Evolutionary conservation across 2,113 vertebrate species (phyloP), one percentile per base, ranked within the genome.

Genomic region (Machaerirhynchus nigripectus): DNA sequence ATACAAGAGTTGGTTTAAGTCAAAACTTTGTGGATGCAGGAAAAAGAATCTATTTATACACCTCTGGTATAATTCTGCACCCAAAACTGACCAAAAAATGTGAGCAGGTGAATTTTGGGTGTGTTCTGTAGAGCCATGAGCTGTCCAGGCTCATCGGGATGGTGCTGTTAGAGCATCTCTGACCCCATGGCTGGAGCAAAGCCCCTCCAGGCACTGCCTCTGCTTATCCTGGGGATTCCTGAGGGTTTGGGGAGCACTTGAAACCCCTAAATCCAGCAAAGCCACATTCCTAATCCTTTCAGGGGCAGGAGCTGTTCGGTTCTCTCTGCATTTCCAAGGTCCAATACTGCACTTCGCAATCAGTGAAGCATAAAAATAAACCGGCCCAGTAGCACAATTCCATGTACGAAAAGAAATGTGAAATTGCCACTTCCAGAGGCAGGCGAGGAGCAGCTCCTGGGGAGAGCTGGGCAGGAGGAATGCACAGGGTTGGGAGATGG

Each of bases 251-350:
- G 69, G 55, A 53, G 19, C 6, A 1, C 7, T 15, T 4, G 47
- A 33, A 39, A 24, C 10, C 60, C 2, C 6, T 22, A 1, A 50
- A 56, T 13, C 50, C 80, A 23, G 27, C 74, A 23, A 11, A 18
- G 5, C 1, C 11, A 2, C 42, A 1, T 59, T 21, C 33, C 15
- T 14, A 0, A 31, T 31, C 35, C 35, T 75, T 64, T 6, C 12
- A 27, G 27, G 57, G 27, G 8, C 57, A 31, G 28, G 35, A 39
- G 8, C 4, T 6, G 2, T 3, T 0, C 0, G 3, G 35, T 27
- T 27, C 9, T 35, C 40, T 57, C 24, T 37, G 61, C 11, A 1
- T 55, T 44, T 44, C 50, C 8, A 21, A 86, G 90, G 47, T 85
- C 16, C 3, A 4, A 1, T 1, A 9, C 13, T 44, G 67, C 7